phyloP scores from a whole-genome alignment of 1,140 invertebrate genomes.

The Oncopodura yosiiana region DNA sequence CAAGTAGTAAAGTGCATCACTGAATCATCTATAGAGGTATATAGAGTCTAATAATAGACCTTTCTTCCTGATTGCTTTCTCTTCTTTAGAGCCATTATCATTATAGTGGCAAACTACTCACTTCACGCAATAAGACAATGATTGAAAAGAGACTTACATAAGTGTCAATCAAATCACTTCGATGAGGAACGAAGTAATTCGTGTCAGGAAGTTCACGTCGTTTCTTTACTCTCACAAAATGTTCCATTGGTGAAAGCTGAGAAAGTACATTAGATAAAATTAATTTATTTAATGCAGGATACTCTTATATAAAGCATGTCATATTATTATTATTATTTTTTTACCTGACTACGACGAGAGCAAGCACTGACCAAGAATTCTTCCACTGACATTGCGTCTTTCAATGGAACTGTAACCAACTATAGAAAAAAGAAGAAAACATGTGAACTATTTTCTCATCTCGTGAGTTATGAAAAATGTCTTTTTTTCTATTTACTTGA shows the following conservation, averaged over 20 bases:
- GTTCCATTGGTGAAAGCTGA: slow-evolving; percentile 88
- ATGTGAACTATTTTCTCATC: no score
- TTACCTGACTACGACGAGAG: slow-evolving; percentile 64
- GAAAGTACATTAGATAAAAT: neutral
- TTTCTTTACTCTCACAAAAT: slow-evolving; percentile 90
- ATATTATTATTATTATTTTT: no score
- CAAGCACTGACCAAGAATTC: slow-evolving; percentile 87
- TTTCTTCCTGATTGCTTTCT: no score
- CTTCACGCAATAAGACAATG: no score
- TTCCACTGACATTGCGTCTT: slow-evolving; percentile 86
- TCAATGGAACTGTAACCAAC: slow-evolving; percentile 69
- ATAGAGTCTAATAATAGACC: no score
- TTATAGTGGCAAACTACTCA: no score
- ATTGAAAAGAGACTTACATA: slow-evolving; percentile 60
- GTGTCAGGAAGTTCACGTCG: slow-evolving; percentile 88
- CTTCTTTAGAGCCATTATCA: no score
- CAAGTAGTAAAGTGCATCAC: no score
- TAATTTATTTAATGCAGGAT: neutral
- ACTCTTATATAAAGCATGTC: neutral
- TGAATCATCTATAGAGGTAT: no score
- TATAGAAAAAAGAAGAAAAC: no score
- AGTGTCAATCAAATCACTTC: slow-evolving; percentile 84
- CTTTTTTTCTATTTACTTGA: slow-evolving; percentile 50
- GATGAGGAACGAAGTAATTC: slow-evolving; percentile 88
- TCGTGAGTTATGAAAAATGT: no score